Evolutionary conservation across 2,888 invertebrate genomes (phyloP), one percentile per base, ranked within the genome.

Genomic region (Autographa gamma): DNA sequence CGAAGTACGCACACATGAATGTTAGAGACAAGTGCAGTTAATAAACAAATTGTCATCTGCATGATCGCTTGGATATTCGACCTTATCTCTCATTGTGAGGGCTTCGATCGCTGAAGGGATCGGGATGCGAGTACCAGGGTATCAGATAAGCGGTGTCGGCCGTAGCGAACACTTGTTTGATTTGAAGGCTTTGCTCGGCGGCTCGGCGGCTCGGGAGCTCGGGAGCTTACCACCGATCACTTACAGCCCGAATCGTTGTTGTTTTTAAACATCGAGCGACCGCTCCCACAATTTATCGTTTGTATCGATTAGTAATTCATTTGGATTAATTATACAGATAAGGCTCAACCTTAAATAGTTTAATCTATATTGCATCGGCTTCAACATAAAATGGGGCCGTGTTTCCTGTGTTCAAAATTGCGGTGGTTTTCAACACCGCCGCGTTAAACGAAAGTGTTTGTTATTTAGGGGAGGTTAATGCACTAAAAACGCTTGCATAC

Each of bases 111-210:
- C 80, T 66, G 74, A 71, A 77, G 77, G 82, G 85, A 82, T 81
- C 83, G 73, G 80, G 81, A 81, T 81, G 74, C 77, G 79, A 83
- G 84, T 87, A 85, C 86, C 89, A 85, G 78, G 75, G 81, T 85
- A 89, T 88, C 86, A 85, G 88, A 89, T 88, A 88, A 88, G 86
- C 81, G 83, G 73, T 71, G 77, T 80, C 79, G 74, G 78, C 77
- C 79, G 82, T 84, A 83, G 69, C 84, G 85, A 90, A 89, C 91
- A 90, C 91, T 91, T 91, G 91, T 91, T 91, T 89, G 91, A 90
- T 90, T 90, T 89, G 87, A 86, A 86, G 88, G 88, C 83, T 88
- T 88, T 86, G 77, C 76, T 71, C 79, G 73, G 77, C 76, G 73
- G 48, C 81, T 75, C 77, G 78, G 87, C 56, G 75, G 77, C 89